Conservation (phyloP, 1,140 invertebrate genomes). For the Cotesia typhae region DNA sequence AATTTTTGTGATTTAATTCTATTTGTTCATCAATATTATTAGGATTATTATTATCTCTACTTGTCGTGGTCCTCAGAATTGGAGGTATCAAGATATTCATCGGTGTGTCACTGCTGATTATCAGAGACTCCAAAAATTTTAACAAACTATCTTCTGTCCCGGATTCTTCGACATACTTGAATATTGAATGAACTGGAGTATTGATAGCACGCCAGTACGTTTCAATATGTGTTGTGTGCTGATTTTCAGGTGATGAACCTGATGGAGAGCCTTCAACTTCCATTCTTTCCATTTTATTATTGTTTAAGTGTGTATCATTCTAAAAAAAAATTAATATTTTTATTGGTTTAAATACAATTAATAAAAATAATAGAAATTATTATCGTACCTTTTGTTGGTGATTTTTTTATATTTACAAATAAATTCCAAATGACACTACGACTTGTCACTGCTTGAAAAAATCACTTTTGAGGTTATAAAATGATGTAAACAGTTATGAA, state of each 20-base stretch:
- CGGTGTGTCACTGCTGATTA: conserved; percentile 49
- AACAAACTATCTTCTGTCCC: conserved; percentile 45
- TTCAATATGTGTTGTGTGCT: conserved; percentile 41
- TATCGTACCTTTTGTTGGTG: too few relatives aligned
- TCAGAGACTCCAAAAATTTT: conserved; percentile 51
- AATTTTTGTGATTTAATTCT: conserved; percentile 20
- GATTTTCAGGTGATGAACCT: conserved; percentile 23
- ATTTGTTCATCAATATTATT: conserved; percentile 40
- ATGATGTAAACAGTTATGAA: too few relatives aligned
- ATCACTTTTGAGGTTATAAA: too few relatives aligned
- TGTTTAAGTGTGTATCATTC: too few relatives aligned
- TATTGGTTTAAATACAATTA: too few relatives aligned
- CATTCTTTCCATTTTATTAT: conserved; percentile 32
- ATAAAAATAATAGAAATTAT: too few relatives aligned
- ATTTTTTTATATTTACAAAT: too few relatives aligned
- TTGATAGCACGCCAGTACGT: conserved; percentile 53
- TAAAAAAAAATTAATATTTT: too few relatives aligned
- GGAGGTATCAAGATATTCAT: conserved; percentile 52
- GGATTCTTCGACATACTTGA: conserved; percentile 48
- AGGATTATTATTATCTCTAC: conserved; percentile 36
- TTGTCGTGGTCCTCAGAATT: conserved; percentile 21
- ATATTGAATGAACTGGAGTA: conserved; percentile 50
- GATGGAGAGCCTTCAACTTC: conserved; percentile 35
- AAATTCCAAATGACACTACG: too few relatives aligned
- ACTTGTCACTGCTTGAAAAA: too few relatives aligned